Base-by-base conservation (phyloP, 1,140 invertebrate genomes). In the Platyscapa corneri region DNA sequence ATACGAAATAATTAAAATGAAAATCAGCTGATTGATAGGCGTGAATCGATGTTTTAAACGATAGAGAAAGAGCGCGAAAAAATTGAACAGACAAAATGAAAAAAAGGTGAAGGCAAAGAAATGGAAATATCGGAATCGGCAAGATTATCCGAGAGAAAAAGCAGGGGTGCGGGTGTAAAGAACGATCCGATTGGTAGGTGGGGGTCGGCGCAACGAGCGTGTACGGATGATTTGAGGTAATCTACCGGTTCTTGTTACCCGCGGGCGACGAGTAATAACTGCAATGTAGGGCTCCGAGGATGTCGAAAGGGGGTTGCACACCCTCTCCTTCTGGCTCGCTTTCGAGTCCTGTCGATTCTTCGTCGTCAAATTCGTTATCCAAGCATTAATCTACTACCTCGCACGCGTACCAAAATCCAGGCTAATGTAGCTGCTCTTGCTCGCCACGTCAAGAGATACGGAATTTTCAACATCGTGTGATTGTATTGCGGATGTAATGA, bases 191-290 rank as follows among this genome's bases (percentile, higher is more conserved):
- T 90, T 90, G 90, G 89, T 90, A 91, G 90, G 90, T 89, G 89
- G 90, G 90, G 90, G 89, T 75, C 23, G 39, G 14, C 2, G 67
- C 34, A 12, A 27, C 72, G 39, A n/a, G 88, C 49, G 16, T 53
- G 88, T 87, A 88, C 89, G 89, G 90, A 90, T 91, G 90, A 91
- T 91, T 91, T 89, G 90, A 89, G 89, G 89, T 90, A 91, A 91
- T 91, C 90, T 90, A 91, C 90, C 88, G 89, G 89, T 91, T 91
- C 90, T 91, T 91, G 90, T 91, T 91, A 91, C 90, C 88, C 87
- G 75, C 87, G 86, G 89, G 90, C 87, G 90, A 90, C 89, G 89
- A 90, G 90, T 91, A 91, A 91, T 91, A 91, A 91, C 90, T 89
- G 86, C 90, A 90, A 90, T 90, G 89, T 87, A 89, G 89, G 16